Base-by-base conservation (phyloP, 2,888 invertebrate species). In the Netelia melanura region DNA sequence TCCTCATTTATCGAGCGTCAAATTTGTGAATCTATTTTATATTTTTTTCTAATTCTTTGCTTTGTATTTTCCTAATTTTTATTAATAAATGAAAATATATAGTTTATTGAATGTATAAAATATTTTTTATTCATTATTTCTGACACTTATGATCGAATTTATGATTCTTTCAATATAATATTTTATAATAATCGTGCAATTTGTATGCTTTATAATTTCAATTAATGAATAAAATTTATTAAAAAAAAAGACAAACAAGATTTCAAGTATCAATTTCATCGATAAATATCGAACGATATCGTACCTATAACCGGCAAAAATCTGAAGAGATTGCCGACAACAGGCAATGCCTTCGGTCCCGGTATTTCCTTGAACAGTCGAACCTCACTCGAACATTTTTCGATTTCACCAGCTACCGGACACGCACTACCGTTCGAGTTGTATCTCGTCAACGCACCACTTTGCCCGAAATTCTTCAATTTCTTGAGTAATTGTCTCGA, bases 341-440 rank as follows among this genome's bases (percentile, higher is more conserved):
- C 56, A 0, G 95, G 94, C 17, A 94, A 76, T 0, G 93, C 88
- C 3, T 93, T 90, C 0, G 95, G 95, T 0, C 95, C 95, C 0
- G 95, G 95, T 1, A 95, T 94, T 0, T 95, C 94, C 56, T 90
- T 89, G 92, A 92, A 94, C 70, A 94, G 87, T 71, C 92, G 78
- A 30, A 48, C 48, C 9, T 75, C 10, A 44, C 61, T 94, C 5
- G 88, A 88, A 11, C 72, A 17, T 44, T 81, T 23, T 0, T 65
- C 21, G 2, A 23, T 17, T n/a, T 65, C 71, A 3, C 17, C 68
- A 48, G 58, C 56, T 67, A 76, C 61, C 52, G 86, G 86, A 74
- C 83, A 88, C 25, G 58, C 82, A 14, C 54, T 80, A 14, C 23
- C 56, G 14, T 78, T 83, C 79, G 86, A 85, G 54, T 61, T 67